Evolutionary conservation across 2,888 invertebrate genomes (phyloP).

Genomic region (Formica aserva): DNA sequence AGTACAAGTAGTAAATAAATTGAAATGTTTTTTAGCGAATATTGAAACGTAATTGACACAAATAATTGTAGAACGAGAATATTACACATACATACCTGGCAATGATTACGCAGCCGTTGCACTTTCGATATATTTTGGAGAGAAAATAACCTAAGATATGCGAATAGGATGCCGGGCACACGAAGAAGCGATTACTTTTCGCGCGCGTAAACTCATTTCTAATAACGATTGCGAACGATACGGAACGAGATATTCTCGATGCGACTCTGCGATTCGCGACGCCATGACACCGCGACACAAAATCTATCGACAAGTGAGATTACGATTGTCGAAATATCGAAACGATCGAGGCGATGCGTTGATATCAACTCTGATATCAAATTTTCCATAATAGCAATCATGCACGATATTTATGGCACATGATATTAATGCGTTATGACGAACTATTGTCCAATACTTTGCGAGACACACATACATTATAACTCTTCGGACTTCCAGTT

Average conservation of each 20-base stretch:
- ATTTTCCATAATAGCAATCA: background rate
- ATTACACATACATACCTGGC: background rate
- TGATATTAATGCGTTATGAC: too few relatives aligned
- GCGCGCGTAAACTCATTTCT: background rate
- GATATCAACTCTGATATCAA: background rate
- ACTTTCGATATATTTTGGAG: background rate
- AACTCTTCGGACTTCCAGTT: background rate
- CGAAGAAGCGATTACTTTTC: background rate
- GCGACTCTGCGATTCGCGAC: too few relatives aligned
- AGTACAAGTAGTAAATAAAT: background rate
- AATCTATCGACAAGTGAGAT: background rate
- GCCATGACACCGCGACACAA: background rate
- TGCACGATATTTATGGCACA: too few relatives aligned
- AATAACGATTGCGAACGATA: background rate
- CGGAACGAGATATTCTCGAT: background rate
- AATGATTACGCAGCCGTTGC: background rate
- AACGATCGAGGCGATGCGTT: background rate
- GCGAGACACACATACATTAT: background rate
- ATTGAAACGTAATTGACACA: background rate
- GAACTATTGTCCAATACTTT: background rate
- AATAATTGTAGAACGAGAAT: background rate
- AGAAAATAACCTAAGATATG: background rate
- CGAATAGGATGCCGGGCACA: background rate
- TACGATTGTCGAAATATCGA: conserved; percentile 13
- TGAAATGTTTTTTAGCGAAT: background rate